These are phyloP conservation scores for Solenopsis fugax DNA, from an alignment of 1,140 invertebrate species.

Conservation along the genomic window DNA sequence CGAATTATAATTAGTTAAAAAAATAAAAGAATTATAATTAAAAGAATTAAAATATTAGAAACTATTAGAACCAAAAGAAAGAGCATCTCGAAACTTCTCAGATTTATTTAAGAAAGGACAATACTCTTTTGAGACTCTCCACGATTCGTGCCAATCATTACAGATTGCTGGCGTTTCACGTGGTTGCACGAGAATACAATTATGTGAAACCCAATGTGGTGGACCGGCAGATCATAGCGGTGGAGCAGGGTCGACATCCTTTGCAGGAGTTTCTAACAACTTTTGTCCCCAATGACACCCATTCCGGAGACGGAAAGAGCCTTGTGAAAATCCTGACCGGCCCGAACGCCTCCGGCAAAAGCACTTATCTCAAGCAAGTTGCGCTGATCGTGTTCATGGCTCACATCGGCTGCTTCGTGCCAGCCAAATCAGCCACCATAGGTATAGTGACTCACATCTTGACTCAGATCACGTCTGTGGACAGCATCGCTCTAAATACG, in stretches of 20 bases:
- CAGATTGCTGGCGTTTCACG: conserved; percentile 92
- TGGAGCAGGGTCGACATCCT: conserved; percentile 93
- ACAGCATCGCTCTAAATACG: conserved; percentile 92
- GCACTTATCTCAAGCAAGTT: conserved; percentile 95
- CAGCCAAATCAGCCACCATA: conserved; percentile 91
- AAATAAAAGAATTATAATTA: neutral
- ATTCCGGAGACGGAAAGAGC: conserved; percentile 86
- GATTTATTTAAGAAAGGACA: neutral
- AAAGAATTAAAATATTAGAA: neutral
- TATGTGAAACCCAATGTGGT: conserved; percentile 91
- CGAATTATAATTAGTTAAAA: neutral
- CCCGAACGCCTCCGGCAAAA: conserved; percentile 97
- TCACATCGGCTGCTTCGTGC: conserved; percentile 96
- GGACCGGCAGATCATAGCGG: conserved; percentile 88
- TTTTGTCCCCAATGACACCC: conserved; percentile 92
- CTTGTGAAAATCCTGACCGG: conserved; percentile 94
- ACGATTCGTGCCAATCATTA: neutral
- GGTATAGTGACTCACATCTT: conserved; percentile 91
- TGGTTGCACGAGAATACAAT: conserved; percentile 90
- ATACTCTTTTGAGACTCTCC: neutral
- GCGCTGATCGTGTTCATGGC: conserved; percentile 93
- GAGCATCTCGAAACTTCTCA: neutral
- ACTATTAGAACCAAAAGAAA: neutral
- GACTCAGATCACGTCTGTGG: conserved; percentile 91
- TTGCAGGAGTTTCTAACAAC: conserved; percentile 90